These are phyloP conservation scores for Prorops nasuta DNA, from an alignment of 1,140 invertebrate species.

Conservation along the genomic window DNA sequence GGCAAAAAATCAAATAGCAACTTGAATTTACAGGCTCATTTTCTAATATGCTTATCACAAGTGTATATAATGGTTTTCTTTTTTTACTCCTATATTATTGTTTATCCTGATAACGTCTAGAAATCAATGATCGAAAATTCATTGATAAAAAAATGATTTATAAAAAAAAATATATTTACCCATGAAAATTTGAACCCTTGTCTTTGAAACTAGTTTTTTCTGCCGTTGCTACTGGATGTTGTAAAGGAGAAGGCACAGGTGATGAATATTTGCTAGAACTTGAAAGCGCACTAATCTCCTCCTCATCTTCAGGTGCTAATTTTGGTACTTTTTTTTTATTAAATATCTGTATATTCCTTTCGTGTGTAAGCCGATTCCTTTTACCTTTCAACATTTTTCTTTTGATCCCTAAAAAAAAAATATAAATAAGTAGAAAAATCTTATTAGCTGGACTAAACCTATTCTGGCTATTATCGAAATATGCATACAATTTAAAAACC, in stretches of 20 bases:
- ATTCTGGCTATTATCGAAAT: no score
- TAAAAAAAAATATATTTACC: slow-evolving; percentile 26
- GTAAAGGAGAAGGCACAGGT: slow-evolving; percentile 56
- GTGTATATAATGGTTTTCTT: no score
- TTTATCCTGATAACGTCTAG: slow-evolving; percentile 1
- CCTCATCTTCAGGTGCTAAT: slow-evolving; percentile 44
- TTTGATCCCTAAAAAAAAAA: slow-evolving; percentile 55
- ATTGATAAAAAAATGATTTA: slow-evolving; percentile 15
- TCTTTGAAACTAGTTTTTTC: slow-evolving; percentile 5
- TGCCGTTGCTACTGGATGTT: slow-evolving; percentile 29
- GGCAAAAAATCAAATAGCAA: no score
- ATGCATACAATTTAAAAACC: no score
- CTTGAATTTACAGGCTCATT: no score
- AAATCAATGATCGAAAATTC: slow-evolving; percentile 8
- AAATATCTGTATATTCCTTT: slow-evolving; percentile 37
- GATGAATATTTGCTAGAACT: slow-evolving; percentile 57
- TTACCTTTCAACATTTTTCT: slow-evolving; percentile 59
- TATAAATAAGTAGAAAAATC: slow-evolving; percentile 3
- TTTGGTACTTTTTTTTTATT: slow-evolving; percentile 46
- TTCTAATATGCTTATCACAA: no score
- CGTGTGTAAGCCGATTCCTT: slow-evolving; percentile 40
- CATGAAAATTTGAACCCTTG: slow-evolving; percentile 34
- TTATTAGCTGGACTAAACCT: no score
- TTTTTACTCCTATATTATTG: no score
- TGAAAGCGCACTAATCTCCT: slow-evolving; percentile 47